These are phyloP conservation scores for Conus canariensis DNA, from an alignment of 2,888 invertebrate genomes.

Conservation along the genomic window DNA sequence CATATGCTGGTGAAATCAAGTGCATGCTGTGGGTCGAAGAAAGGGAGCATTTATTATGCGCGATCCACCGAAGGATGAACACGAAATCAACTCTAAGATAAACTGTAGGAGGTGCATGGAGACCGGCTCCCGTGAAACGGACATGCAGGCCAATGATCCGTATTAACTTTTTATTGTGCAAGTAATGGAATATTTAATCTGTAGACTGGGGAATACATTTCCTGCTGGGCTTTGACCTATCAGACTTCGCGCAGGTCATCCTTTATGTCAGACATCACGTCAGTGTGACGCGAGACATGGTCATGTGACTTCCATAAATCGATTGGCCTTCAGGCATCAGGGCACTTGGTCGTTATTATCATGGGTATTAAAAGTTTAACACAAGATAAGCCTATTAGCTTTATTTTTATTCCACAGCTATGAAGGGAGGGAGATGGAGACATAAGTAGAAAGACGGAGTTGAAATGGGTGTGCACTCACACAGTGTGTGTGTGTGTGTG, in stretches of 20 bases:
- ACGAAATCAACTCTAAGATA: neutral
- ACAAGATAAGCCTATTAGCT: neutral
- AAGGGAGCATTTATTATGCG: conserved; percentile 27
- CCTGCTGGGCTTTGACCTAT: conserved; percentile 16
- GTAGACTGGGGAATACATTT: neutral
- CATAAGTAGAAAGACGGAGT: too few species aligned
- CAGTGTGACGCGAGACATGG: conserved; percentile 8
- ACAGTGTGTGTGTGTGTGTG: neutral
- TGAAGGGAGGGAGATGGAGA: too few species aligned
- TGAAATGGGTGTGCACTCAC: neutral
- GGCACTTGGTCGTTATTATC: conserved; percentile 12
- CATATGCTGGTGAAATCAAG: neutral
- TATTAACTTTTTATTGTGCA: too few species aligned
- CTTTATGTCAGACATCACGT: conserved; percentile 30
- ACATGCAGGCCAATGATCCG: neutral
- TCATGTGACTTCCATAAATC: conserved; percentile 29
- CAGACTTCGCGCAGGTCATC: conserved; percentile 16
- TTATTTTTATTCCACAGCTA: neutral
- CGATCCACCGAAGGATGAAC: neutral
- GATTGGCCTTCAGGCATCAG: neutral
- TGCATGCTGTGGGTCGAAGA: neutral
- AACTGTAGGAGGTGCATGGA: neutral
- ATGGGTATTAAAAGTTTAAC: neutral
- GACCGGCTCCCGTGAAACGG: neutral
- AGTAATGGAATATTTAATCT: neutral